Conservation (phyloP, 2,797 vertebrate genomes). For the Onychomys arenicola region DNA sequence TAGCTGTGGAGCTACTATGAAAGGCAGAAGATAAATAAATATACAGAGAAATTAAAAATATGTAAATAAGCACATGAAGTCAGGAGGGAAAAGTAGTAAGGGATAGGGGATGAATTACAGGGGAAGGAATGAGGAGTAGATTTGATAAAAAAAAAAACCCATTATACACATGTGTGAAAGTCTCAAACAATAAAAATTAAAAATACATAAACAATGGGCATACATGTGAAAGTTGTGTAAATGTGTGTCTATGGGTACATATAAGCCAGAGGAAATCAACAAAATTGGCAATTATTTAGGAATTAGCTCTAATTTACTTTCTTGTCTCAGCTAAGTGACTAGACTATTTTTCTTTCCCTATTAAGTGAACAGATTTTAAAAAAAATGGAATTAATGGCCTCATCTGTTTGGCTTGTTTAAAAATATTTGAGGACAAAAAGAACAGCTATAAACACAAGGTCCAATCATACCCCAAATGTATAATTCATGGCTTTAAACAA, state of each 20-base stretch:
- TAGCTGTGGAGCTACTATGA: background rate
- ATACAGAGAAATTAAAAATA: background rate
- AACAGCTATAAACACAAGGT: background rate
- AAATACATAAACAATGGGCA: background rate
- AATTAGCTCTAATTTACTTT: background rate
- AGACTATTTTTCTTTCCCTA: background rate
- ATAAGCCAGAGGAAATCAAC: background rate
- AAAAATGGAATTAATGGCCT: slow-evolving; percentile 1
- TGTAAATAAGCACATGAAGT: background rate
- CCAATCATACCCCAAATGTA: background rate
- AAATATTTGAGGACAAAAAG: background rate
- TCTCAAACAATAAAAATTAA: background rate
- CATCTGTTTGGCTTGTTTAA: slow-evolving; percentile 29
- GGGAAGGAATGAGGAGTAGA: background rate
- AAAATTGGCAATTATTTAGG: background rate
- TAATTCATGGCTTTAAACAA: slow-evolving; percentile 45
- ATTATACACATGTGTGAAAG: background rate
- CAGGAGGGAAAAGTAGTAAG: background rate
- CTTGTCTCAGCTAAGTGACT: slow-evolving; percentile 36
- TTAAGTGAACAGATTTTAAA: slow-evolving; percentile 26
- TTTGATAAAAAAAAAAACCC: background rate
- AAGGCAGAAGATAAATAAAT: background rate
- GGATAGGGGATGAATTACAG: background rate
- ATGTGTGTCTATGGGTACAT: background rate
- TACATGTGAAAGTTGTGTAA: background rate